These are phyloP conservation scores for Takifugu ocellatus DNA, from an alignment of 2,797 vertebrate genomes.

Conservation along the genomic window DNA sequence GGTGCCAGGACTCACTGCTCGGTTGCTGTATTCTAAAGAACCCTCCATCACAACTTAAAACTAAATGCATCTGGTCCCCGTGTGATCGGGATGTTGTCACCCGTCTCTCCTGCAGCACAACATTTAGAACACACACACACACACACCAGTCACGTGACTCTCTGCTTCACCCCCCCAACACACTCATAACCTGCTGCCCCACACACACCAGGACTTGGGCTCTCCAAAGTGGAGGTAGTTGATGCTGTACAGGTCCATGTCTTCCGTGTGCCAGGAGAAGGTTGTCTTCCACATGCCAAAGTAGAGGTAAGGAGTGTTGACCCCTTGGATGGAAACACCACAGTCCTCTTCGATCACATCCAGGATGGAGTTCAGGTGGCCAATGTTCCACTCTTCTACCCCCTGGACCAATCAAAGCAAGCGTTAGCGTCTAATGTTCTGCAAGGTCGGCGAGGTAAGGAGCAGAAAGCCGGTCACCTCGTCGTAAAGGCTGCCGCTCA, in stretches of 20 bases:
- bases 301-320: slow-evolving; percentile 97
- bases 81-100: not conserved
- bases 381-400: slow-evolving; percentile 94
- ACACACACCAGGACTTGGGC: slow-evolving; percentile 94
- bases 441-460: not conserved
- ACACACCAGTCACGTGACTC: too few species aligned
- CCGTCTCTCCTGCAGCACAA: too few species aligned
- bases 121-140: too few species aligned
- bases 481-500: slow-evolving; percentile 94
- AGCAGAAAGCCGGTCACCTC: slow-evolving; percentile 74
- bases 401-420: slow-evolving; percentile 68
- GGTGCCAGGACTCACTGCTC: too few species aligned
- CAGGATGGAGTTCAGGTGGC: slow-evolving; percentile 90
- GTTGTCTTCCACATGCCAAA: slow-evolving; percentile 99
- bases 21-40: too few species aligned
- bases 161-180: not conserved
- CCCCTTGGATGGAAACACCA: slow-evolving; percentile 94
- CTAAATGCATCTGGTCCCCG: too few species aligned
- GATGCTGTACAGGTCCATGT: slow-evolving; percentile 99
- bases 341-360: slow-evolving; percentile 94
- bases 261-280: slow-evolving; percentile 97
- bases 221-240: slow-evolving; percentile 98
- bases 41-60: not conserved
- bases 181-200: not conserved
- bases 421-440: not conserved